phyloP scores from a whole-genome alignment of 92 coral and sea anemone genomes.

The Blastomussa wellsi region DNA sequence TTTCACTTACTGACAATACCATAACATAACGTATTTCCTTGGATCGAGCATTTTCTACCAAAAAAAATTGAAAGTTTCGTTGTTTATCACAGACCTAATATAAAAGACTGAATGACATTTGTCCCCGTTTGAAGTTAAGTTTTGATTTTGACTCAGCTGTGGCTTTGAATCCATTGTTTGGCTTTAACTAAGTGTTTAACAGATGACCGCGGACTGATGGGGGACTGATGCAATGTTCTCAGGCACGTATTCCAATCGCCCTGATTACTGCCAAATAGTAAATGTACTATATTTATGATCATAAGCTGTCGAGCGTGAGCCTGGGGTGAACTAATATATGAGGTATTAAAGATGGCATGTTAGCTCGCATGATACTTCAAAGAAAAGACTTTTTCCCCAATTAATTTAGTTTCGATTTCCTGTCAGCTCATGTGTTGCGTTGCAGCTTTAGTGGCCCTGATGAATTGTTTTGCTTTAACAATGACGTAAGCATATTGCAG shows the following conservation, averaged over 20 bases:
- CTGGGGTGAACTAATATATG: neutral
- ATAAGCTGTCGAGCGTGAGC: neutral
- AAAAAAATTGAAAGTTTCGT: no score
- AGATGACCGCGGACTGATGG: neutral
- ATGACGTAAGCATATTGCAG: neutral
- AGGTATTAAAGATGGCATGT: neutral
- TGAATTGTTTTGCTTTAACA: neutral
- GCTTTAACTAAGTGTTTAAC: neutral
- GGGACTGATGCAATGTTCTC: no score
- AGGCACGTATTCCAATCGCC: neutral
- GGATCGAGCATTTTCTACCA: no score
- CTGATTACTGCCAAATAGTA: neutral
- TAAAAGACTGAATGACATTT: neutral
- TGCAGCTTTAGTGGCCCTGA: neutral
- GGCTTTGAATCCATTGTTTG: neutral
- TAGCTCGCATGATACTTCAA: neutral
- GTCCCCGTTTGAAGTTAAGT: neutral
- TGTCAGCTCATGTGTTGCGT: neutral
- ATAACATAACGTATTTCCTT: no score
- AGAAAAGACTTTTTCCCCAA: neutral
- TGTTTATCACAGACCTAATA: no score
- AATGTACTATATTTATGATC: no score
- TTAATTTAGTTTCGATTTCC: conserved; percentile 3
- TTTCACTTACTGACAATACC: neutral
- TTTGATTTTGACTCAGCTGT: conserved; percentile 5